phyloP scores from a whole-genome alignment of 2,113 vertebrate species.

The Gopherus evgoodei region DNA sequence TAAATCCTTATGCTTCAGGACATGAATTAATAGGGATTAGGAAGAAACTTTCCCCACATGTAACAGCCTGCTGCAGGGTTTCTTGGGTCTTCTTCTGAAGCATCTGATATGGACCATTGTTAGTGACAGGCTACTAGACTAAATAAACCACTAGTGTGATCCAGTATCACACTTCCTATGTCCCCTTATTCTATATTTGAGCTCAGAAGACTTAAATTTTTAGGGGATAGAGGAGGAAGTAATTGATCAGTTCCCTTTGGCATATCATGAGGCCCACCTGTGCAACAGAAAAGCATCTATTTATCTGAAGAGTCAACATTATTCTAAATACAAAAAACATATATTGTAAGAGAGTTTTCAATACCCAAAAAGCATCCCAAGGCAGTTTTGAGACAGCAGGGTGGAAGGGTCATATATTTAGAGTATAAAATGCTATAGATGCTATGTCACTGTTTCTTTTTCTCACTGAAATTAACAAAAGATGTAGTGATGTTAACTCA shows the following conservation, averaged over 20 bases:
- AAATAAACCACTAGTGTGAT: not conserved
- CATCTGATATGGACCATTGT: not conserved
- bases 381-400: not conserved
- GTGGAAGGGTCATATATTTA: not conserved
- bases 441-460: conserved; percentile 11
- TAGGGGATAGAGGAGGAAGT: not conserved
- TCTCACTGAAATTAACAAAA: conserved; percentile 43
- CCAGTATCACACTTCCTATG: not conserved
- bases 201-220: not conserved
- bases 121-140: not conserved
- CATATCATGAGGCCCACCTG: not conserved
- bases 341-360: fast-evolving
- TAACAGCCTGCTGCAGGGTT: not conserved
- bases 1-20: not conserved
- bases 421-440: conserved; percentile 32
- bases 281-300: not conserved
- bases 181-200: not conserved
- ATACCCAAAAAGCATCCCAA: not conserved
- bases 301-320: not conserved
- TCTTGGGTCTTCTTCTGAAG: not conserved
- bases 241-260: fast-evolving
- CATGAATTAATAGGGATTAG: not conserved
- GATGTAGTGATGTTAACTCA: not conserved
- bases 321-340: not conserved
- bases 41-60: not conserved